phyloP scores from a whole-genome alignment of 2,797 vertebrate genomes.

The Sebastes flavidus region DNA sequence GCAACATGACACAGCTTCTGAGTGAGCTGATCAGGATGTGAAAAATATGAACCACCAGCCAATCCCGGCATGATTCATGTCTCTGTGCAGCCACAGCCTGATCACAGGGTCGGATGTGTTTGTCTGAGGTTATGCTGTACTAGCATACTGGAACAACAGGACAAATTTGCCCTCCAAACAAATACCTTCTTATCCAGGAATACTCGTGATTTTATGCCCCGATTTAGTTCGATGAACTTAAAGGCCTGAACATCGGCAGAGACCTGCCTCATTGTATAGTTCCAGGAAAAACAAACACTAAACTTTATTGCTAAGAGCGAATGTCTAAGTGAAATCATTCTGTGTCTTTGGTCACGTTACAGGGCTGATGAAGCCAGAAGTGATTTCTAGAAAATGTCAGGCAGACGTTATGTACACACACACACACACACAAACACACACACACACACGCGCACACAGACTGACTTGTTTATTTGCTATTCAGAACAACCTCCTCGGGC shows the following conservation, averaged over 20 bases:
- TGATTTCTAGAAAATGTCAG: not conserved
- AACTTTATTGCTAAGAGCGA: not conserved
- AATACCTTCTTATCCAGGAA: not conserved
- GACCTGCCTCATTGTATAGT: not conserved
- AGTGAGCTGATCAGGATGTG: slow-evolving; percentile 32
- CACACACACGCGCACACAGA: not conserved
- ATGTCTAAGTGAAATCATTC: not conserved
- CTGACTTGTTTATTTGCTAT: not conserved
- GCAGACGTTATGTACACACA: not conserved
- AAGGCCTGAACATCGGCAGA: not conserved
- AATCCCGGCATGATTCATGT: slow-evolving; percentile 33
- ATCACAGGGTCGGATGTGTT: slow-evolving; percentile 5
- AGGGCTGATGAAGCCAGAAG: not conserved
- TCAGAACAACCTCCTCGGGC: slow-evolving; percentile 11
- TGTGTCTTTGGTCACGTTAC: not conserved
- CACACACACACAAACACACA: not conserved
- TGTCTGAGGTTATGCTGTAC: not conserved
- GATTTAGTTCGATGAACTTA: not conserved
- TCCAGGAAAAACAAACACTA: not conserved
- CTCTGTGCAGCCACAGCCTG: not conserved
- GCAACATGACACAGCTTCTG: slow-evolving; percentile 30
- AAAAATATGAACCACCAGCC: slow-evolving; percentile 18
- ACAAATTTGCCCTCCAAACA: not conserved
- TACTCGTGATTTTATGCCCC: not conserved
- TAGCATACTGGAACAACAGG: not conserved